Conservation (phyloP, 92 coral and sea anemone genomes). For the Parazoanthus atlanticus region DNA sequence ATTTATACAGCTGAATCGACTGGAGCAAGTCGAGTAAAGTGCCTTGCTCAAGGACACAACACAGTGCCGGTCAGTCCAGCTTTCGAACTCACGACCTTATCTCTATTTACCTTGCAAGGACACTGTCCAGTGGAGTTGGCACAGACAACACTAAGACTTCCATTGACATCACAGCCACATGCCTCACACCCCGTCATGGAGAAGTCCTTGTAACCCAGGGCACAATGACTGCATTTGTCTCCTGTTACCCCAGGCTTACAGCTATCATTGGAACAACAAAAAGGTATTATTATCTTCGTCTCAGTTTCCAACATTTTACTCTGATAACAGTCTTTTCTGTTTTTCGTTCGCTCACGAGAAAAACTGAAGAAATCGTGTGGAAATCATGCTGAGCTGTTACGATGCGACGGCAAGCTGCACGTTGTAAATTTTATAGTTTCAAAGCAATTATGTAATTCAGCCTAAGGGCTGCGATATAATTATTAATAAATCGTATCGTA, state of each 20-base stretch:
- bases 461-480: too few relatives aligned
- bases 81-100: too few relatives aligned
- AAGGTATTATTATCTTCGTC: not conserved
- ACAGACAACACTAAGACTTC: conserved; percentile 73
- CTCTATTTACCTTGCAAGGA: conserved; percentile 72
- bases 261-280: conserved; percentile 43
- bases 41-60: not conserved
- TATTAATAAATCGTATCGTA: too few relatives aligned
- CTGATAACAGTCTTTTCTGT: not conserved
- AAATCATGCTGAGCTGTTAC: too few relatives aligned
- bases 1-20: too few relatives aligned
- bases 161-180: conserved; percentile 73
- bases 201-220: conserved; percentile 74
- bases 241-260: conserved; percentile 85
- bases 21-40: too few relatives aligned
- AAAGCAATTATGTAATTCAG: too few relatives aligned
- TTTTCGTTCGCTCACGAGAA: too few relatives aligned
- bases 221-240: conserved; percentile 81
- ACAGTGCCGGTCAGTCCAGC: too few relatives aligned
- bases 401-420: too few relatives aligned
- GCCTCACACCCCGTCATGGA: conserved; percentile 64
- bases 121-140: conserved; percentile 73
- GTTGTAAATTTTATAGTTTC: too few relatives aligned
- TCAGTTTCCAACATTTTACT: not conserved
- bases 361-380: too few relatives aligned